Evolutionary conservation across 2,797 vertebrate genomes (phyloP).

Genomic region (Cheirogaleus major): DNA sequence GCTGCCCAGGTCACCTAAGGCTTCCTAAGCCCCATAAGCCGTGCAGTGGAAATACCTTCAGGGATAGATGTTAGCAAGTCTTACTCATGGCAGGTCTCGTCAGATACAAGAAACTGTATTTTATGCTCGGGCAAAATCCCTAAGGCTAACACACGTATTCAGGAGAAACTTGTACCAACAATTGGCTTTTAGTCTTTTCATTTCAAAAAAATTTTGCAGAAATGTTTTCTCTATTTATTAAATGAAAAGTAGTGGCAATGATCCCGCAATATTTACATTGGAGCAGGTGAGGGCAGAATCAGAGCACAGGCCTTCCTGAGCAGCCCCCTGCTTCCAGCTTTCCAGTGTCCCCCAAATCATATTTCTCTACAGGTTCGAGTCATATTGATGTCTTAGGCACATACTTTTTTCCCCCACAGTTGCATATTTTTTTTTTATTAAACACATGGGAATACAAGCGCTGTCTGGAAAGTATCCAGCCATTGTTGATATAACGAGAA

Average conservation of each 20-base stretch:
- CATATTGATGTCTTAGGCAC: not conserved
- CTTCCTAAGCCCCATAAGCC: not conserved
- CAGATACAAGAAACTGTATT: not conserved
- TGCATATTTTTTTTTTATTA: not conserved
- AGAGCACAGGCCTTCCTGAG: not conserved
- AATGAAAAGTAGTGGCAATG: not conserved
- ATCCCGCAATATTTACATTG: accelerated
- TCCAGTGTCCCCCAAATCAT: not conserved
- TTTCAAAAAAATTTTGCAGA: not conserved
- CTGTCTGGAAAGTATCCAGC: too few species aligned
- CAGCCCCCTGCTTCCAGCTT: not conserved
- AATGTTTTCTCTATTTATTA: not conserved
- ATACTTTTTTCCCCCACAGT: not conserved
- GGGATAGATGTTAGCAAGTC: not conserved
- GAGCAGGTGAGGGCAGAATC: not conserved
- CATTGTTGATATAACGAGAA: too few species aligned
- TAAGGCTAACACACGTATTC: not conserved
- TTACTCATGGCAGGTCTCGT: not conserved
- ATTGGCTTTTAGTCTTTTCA: not conserved
- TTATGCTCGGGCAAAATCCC: not conserved
- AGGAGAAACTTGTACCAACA: not conserved
- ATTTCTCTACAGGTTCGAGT: not conserved
- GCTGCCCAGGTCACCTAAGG: too few species aligned
- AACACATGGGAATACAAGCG: not conserved
- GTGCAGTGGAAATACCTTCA: not conserved